Evolutionary conservation across 1,140 invertebrate species (phyloP).

Genomic region (Venturia canescens): DNA sequence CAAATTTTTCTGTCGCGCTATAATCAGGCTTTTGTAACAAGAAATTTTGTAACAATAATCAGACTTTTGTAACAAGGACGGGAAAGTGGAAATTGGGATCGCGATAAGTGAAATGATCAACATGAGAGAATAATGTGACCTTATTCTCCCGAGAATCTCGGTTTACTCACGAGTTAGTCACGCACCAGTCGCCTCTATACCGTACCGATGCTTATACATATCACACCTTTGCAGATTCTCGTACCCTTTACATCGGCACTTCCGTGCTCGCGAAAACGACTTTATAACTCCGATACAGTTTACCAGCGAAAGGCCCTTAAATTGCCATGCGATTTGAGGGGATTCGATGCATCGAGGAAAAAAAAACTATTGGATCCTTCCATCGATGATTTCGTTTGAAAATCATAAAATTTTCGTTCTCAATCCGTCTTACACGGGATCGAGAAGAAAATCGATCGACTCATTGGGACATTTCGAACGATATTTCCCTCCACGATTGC

Average conservation of each 20-base stretch:
- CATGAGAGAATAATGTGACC: constrained; percentile 50
- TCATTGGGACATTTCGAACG: too few relatives aligned
- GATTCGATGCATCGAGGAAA: not conserved
- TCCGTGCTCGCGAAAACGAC: not conserved
- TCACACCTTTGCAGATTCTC: constrained; percentile 12
- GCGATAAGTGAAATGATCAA: constrained; percentile 44
- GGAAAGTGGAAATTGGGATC: constrained; percentile 34
- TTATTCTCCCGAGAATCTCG: constrained; percentile 47
- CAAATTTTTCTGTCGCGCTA: too few relatives aligned
- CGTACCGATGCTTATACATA: constrained; percentile 13
- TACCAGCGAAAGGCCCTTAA: not conserved
- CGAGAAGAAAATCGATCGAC: too few relatives aligned
- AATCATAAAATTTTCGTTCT: too few relatives aligned
- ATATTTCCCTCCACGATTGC: too few relatives aligned
- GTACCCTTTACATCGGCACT: not conserved
- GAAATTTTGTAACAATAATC: too few relatives aligned
- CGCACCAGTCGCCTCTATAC: constrained; percentile 45
- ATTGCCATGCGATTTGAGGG: not conserved
- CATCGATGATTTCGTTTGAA: too few relatives aligned
- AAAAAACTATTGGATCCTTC: too few relatives aligned
- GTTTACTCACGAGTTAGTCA: constrained; percentile 47
- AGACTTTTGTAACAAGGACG: too few relatives aligned
- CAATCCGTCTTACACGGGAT: too few relatives aligned
- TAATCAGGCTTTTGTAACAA: too few relatives aligned
- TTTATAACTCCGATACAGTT: not conserved